Percentiles rank a stretch among this genome's conserved stretches.
These are phyloP conservation scores for Candoia aspera DNA, from an alignment of 2,113 vertebrate species.

Conservation along the genomic window DNA sequence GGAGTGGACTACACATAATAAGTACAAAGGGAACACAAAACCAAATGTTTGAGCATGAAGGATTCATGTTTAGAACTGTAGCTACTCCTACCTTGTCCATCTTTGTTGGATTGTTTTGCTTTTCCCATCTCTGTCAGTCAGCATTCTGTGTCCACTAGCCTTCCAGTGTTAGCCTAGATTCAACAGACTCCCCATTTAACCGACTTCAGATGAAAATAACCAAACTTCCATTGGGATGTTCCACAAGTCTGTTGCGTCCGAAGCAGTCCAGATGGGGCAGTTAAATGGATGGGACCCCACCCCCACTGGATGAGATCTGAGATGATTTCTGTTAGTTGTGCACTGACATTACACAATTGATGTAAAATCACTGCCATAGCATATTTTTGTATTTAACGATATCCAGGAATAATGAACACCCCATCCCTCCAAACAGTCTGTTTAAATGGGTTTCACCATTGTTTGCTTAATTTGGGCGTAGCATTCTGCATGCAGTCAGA, in stretches of 20 bases:
- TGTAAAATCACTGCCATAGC: neutral
- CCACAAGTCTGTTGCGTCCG: neutral
- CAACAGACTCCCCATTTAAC: neutral
- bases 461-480: neutral
- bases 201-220: neutral
- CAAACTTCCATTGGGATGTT: neutral
- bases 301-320: neutral
- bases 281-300: neutral
- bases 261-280: neutral
- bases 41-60: neutral
- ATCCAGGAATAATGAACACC: neutral
- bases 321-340: neutral
- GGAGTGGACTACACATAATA: neutral
- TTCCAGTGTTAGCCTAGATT: neutral
- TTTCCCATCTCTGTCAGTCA: neutral
- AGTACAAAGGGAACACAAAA: neutral
- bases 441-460: neutral
- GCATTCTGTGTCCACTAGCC: neutral
- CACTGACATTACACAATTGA: neutral
- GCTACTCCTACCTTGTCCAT: neutral
- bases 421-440: neutral
- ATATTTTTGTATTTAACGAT: neutral
- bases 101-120: neutral
- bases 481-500: neutral
- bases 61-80: neutral